Conservation (phyloP, 2,888 invertebrate genomes). For the Lithophane ornitopus region DNA sequence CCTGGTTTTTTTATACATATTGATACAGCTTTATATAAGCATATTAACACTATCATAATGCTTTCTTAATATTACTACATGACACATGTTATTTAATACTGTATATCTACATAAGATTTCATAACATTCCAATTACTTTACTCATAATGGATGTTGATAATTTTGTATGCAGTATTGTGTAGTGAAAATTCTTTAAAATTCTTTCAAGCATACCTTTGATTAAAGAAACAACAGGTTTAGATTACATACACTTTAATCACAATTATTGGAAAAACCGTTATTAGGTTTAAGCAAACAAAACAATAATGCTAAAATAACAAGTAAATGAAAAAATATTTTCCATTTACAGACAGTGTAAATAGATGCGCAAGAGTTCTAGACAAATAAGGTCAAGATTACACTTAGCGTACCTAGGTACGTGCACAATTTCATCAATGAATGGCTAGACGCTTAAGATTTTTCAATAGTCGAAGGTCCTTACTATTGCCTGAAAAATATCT, state of each 20-base stretch:
- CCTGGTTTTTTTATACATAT: not conserved
- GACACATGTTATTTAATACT: not conserved
- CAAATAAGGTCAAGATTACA: constrained; percentile 54
- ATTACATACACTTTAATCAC: not conserved
- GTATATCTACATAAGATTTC: not conserved
- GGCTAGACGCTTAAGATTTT: constrained; percentile 29
- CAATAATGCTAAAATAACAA: not conserved
- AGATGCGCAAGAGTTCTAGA: constrained; percentile 27
- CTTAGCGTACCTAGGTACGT: constrained; percentile 35
- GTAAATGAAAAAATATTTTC: not conserved
- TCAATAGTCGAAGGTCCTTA: constrained; percentile 32
- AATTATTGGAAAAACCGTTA: constrained; percentile 1
- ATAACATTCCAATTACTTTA: not conserved
- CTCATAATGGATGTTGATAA: not conserved
- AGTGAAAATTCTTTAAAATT: not conserved
- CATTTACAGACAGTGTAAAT: not conserved
- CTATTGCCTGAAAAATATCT: constrained; percentile 2
- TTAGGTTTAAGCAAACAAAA: not conserved
- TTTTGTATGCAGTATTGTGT: not conserved
- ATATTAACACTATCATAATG: not conserved
- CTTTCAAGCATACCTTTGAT: not conserved
- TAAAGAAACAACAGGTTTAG: not conserved
- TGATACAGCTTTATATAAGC: not conserved
- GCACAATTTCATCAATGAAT: constrained; percentile 29
- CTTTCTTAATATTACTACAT: not conserved